These are phyloP conservation scores for Hemibagrus wyckioides DNA, from an alignment of 2,113 vertebrate genomes.

Conservation along the genomic window DNA sequence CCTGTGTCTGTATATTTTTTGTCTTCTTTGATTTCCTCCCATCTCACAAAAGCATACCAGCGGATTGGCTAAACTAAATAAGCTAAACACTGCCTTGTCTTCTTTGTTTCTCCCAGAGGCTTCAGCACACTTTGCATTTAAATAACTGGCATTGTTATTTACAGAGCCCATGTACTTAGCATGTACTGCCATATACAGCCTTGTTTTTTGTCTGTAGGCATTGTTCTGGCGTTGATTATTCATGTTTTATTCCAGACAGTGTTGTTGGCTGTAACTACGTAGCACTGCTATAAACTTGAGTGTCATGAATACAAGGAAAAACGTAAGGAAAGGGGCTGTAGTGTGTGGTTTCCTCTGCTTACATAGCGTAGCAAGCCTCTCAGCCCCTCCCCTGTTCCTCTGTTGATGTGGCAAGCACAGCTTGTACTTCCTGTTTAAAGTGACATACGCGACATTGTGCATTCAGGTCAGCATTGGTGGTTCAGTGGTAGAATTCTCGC, in stretches of 20 bases:
- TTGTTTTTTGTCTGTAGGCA: neutral
- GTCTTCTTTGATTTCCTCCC: neutral
- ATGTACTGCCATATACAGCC: neutral
- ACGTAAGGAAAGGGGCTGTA: neutral
- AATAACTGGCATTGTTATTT: neutral
- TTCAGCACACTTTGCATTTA: neutral
- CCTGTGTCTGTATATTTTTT: neutral
- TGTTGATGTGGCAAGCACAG: neutral
- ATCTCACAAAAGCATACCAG: neutral
- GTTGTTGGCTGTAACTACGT: neutral
- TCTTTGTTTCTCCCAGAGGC: neutral
- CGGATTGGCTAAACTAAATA: neutral
- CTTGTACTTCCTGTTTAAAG: neutral
- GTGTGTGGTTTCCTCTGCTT: neutral
- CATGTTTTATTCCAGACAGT: neutral
- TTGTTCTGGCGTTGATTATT: neutral
- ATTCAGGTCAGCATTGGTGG: conserved; percentile 37
- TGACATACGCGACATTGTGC: no score
- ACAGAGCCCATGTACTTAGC: neutral
- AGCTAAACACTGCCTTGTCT: neutral
- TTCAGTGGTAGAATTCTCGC: conserved; percentile 49
- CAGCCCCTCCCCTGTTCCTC: neutral
- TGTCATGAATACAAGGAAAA: neutral
- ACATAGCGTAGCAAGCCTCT: neutral
- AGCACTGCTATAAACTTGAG: neutral